Conservation (phyloP, 1,140 invertebrate genomes). For the Panagrolaimus sp. region DNA sequence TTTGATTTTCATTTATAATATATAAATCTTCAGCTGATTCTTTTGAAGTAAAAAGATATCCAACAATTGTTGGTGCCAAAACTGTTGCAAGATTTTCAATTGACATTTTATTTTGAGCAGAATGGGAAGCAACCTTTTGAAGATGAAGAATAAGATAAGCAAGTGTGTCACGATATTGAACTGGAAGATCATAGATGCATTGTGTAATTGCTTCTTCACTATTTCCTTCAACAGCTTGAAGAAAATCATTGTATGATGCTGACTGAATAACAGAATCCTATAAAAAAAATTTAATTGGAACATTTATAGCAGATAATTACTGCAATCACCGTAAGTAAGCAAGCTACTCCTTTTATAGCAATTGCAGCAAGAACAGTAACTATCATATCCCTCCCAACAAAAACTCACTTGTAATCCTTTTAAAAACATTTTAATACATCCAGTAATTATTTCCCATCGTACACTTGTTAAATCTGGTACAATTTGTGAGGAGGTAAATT, state of each 20-base stretch:
- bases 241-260: slow-evolving; percentile 71
- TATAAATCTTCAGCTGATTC: not conserved
- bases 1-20: not conserved
- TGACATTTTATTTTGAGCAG: slow-evolving; percentile 25
- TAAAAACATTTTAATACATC: slow-evolving; percentile 76
- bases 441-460: slow-evolving; percentile 64
- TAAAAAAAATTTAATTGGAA: not conserved
- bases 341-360: too few species aligned
- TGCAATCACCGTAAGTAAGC: too few species aligned
- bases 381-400: too few species aligned
- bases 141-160: slow-evolving; percentile 78
- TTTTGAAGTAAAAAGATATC: not conserved
- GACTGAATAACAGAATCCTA: slow-evolving; percentile 75
- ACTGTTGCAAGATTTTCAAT: slow-evolving; percentile 17
- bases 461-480: slow-evolving; percentile 65
- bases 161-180: slow-evolving; percentile 77
- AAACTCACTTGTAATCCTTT: slow-evolving; percentile 20
- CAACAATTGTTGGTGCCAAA: slow-evolving; percentile 21
- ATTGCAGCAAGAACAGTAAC: too few species aligned
- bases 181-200: slow-evolving; percentile 70
- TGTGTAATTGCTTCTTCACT: slow-evolving; percentile 64
- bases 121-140: slow-evolving; percentile 61
- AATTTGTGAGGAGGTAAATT: slow-evolving; percentile 30
- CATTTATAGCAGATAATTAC: too few species aligned
- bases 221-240: slow-evolving; percentile 64